phyloP scores from a whole-genome alignment of 2,113 vertebrate species.

The Rhynchomys soricoides region DNA sequence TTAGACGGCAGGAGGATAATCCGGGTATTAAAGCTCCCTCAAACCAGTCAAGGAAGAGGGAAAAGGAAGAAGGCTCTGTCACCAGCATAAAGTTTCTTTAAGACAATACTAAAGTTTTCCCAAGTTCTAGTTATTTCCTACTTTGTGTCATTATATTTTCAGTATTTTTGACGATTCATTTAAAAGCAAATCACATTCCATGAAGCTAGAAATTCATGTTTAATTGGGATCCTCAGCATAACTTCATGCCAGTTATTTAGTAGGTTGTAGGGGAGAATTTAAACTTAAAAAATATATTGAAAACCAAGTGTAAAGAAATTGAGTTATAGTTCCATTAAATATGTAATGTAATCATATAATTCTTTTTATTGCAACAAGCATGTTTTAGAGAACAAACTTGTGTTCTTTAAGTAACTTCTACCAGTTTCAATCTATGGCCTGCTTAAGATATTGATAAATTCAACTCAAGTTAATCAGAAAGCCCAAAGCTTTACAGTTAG shows the following conservation, averaged over 20 bases:
- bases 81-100: neutral
- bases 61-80: neutral
- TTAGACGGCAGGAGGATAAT: neutral
- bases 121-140: neutral
- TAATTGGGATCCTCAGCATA: neutral
- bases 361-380: conserved; percentile 13
- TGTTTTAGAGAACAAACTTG: neutral
- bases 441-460: conserved; percentile 42
- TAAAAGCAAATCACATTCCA: neutral
- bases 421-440: neutral
- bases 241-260: neutral
- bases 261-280: neutral
- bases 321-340: neutral
- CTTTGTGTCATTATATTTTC: neutral
- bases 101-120: neutral
- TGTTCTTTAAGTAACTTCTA: conserved; percentile 3
- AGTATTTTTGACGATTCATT: neutral
- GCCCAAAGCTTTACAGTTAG: neutral
- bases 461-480: conserved; percentile 19
- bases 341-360: neutral
- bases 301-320: neutral
- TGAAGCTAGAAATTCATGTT: neutral
- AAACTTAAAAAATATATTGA: conserved; percentile 38
- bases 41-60: neutral
- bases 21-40: neutral